phyloP scores from a whole-genome alignment of 2,888 invertebrate species.

The Rhamphomyia laevipes region DNA sequence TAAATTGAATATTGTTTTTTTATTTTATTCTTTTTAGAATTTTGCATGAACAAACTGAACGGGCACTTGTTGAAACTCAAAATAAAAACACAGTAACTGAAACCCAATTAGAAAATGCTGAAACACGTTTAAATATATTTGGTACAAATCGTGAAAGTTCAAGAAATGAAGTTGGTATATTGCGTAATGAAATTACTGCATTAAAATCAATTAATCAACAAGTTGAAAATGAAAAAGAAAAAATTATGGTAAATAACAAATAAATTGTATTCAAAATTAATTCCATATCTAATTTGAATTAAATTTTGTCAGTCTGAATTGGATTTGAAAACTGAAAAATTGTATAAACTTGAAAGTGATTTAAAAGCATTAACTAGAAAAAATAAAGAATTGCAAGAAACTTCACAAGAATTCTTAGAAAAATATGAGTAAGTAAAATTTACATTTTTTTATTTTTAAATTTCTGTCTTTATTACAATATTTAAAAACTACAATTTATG shows the following conservation, averaged over 20 bases:
- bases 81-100: slow-evolving; percentile 52
- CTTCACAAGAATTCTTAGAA: slow-evolving; percentile 41
- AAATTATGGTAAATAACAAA: slow-evolving; percentile 39
- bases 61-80: slow-evolving; percentile 56
- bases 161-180: slow-evolving; percentile 46
- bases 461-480: background rate
- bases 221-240: slow-evolving; percentile 62
- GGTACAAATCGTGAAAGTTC: slow-evolving; percentile 48
- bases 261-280: background rate
- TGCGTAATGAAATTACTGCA: slow-evolving; percentile 51
- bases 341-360: slow-evolving; percentile 53
- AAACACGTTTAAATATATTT: slow-evolving; percentile 44
- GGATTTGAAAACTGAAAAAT: slow-evolving; percentile 60
- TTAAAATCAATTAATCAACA: slow-evolving; percentile 50
- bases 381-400: slow-evolving; percentile 35
- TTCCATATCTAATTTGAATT: background rate
- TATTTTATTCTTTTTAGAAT: slow-evolving; percentile 40
- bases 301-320: slow-evolving; percentile 41
- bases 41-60: slow-evolving; percentile 65
- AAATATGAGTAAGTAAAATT: slow-evolving; percentile 39
- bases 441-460: background rate
- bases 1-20: background rate
- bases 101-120: slow-evolving; percentile 48
- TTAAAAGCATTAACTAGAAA: slow-evolving; percentile 46
- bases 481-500: too few species aligned